Evolutionary conservation across 2,888 invertebrate genomes (phyloP).

Genomic region (Macrosiphum euphorbiae): DNA sequence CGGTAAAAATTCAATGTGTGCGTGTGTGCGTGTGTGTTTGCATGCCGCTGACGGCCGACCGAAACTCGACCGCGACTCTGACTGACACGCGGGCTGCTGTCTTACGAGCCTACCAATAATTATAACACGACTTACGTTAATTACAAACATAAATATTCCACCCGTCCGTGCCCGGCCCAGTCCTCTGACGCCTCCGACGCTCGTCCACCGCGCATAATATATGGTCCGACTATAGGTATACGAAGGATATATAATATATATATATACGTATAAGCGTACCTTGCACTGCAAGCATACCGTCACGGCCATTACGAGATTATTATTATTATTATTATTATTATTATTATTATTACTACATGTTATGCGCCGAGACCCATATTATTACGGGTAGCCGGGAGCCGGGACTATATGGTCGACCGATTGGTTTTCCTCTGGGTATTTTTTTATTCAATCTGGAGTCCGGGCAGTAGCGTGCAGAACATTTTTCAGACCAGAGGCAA

Average conservation of each 20-base stretch:
- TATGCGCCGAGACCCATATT: not conserved
- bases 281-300: not conserved
- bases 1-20: conserved; percentile 4
- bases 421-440: not conserved
- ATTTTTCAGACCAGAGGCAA: no score
- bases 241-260: no score
- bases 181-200: conserved; percentile 7
- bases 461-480: no score
- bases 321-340: not conserved
- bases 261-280: not conserved
- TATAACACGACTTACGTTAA: conserved; percentile 53
- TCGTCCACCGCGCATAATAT: not conserved
- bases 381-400: conserved; percentile 46
- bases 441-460: not conserved
- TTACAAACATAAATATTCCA: conserved; percentile 63
- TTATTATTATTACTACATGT: not conserved
- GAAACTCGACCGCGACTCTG: not conserved
- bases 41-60: not conserved
- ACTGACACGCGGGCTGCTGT: conserved; percentile 60
- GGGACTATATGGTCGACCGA: not conserved
- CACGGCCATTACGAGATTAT: not conserved
- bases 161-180: not conserved
- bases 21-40: not conserved
- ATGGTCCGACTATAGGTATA: not conserved
- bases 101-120: conserved; percentile 50